Evolutionary conservation across 2,113 vertebrate genomes (phyloP), one percentile per base, ranked within the genome.

Genomic region (Pampusana beccarii): DNA sequence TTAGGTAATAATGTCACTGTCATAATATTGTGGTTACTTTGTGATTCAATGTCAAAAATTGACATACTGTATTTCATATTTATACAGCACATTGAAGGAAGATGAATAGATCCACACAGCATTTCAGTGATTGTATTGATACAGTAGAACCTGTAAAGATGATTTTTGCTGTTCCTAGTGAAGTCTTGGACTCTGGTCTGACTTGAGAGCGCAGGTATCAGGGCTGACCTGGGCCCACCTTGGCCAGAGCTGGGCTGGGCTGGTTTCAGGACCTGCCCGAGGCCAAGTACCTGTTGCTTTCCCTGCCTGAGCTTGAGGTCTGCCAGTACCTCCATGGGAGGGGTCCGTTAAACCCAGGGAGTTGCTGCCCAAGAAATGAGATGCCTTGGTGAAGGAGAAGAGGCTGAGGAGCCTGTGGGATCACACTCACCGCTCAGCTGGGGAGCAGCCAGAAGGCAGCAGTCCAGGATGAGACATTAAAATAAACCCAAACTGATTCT

Each of bases 201-300:
- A 46, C 5, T 6, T 40, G 29, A 31, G 9, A 86, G 16, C 3
- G 4, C 28, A 60, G 3, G 11, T 46, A 16, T 53, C 28, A 28
- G 13, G 18, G 5, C 7, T 34, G 61, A 21, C 10, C 38, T 34
- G n/a, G 13, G 16, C 31, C 56, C 8, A 26, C 13, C 16, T 38
- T 29, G 24, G 9, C 7, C 1, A 1, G 20, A 33, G 21, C 26
- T 36, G 16, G 21, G 8, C 34, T 50, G 42, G 11, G 18, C 15
- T 88, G 13, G 9, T 65, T 65, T 50, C n/a, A 64, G 9, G 2
- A 1, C 33, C 23, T 21, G 21, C 9, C 31, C 0, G 0, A 4
- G 17, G 11, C 6, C 60, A 44, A 36, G 21, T 16, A 7, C 44
- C 11, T 51, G 31, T 13, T 36, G 11, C 8, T 21, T 23, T 15